These are phyloP conservation scores for Micropterix aruncella DNA, from an alignment of 2,888 invertebrate genomes.

Conservation along the genomic window DNA sequence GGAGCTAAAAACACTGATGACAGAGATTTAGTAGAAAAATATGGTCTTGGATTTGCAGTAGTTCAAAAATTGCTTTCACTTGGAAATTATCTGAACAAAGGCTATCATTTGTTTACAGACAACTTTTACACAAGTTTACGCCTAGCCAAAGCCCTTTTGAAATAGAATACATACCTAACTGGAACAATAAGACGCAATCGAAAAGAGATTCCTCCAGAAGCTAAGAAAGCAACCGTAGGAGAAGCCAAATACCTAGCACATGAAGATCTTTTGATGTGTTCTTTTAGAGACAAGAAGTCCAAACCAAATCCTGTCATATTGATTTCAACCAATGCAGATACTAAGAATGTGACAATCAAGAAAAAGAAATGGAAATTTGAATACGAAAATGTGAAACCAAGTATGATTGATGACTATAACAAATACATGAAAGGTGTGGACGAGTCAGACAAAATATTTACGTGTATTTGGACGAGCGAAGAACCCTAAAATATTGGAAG, in stretches of 20 bases:
- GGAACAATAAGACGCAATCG: neutral
- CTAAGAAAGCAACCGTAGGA: neutral
- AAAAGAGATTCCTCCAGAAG: neutral
- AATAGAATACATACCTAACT: constrained; percentile 10
- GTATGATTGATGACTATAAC: constrained; percentile 13
- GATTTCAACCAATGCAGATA: neutral
- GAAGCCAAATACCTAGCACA: neutral
- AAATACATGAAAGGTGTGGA: constrained; percentile 14
- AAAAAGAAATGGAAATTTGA: constrained; percentile 1
- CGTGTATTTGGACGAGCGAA: constrained; percentile 13
- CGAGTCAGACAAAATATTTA: constrained; percentile 15
- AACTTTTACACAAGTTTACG: constrained; percentile 11
- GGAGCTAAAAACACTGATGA: constrained; percentile 10
- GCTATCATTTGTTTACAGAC: constrained; percentile 12
- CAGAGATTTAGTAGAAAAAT: constrained; percentile 9
- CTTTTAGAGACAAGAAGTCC: neutral
- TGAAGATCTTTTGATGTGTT: neutral
- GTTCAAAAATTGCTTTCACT: constrained; percentile 10
- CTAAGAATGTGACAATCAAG: neutral
- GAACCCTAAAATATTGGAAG: constrained; percentile 14
- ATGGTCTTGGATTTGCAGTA: constrained; percentile 10
- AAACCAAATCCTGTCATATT: neutral
- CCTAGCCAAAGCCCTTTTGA: constrained; percentile 8
- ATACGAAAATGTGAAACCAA: constrained; percentile 10
- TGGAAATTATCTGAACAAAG: constrained; percentile 12